phyloP scores from a whole-genome alignment of 2,888 invertebrate species.

The Tubulanus polymorphus region DNA sequence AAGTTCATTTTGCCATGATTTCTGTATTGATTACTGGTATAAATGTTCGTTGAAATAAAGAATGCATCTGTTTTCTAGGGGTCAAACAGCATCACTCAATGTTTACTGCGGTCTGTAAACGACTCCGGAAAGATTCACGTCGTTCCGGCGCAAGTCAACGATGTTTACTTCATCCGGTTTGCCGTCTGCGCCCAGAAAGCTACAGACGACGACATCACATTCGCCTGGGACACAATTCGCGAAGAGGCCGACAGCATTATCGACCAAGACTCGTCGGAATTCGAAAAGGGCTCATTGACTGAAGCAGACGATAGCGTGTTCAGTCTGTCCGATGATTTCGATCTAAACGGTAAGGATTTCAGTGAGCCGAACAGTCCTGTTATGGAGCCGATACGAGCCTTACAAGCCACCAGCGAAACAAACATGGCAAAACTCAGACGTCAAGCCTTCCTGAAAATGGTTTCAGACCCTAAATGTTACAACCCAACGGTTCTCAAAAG shows the following conservation, averaged over 20 bases:
- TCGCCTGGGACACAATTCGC: conserved; percentile 54
- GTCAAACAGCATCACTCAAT: conserved; percentile 77
- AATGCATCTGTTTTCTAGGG: conserved; percentile 60
- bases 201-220: conserved; percentile 67
- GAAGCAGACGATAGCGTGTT: conserved; percentile 32
- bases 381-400: neutral
- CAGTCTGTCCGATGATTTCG: no score
- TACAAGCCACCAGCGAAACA: no score
- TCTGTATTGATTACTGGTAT: no score
- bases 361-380: conserved; percentile 29
- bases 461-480: conserved; percentile 52
- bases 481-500: conserved; percentile 49
- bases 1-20: no score
- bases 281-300: conserved; percentile 29
- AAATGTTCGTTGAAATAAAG: no score
- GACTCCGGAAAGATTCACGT: conserved; percentile 94
- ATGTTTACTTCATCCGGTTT: conserved; percentile 87
- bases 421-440: conserved; percentile 32
- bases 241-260: conserved; percentile 21
- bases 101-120: conserved; percentile 84
- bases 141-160: conserved; percentile 89
- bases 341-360: no score
- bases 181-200: conserved; percentile 91
- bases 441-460: conserved; percentile 50
- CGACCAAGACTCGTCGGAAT: conserved; percentile 19